Conservation (phyloP, 2,113 vertebrate species). For the Sinosuthora webbiana region DNA sequence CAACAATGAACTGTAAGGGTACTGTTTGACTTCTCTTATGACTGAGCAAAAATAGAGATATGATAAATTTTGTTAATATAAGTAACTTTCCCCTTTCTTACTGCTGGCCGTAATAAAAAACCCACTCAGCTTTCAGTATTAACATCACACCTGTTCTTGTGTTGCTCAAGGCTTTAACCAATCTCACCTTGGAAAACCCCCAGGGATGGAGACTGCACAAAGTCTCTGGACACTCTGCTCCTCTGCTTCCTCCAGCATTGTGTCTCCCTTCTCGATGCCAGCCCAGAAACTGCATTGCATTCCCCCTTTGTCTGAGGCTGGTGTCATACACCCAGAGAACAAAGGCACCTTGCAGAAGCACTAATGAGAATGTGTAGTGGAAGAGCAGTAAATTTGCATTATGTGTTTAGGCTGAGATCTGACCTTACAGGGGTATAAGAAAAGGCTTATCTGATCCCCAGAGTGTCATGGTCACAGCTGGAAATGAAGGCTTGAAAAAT, state of each 20-base stretch:
- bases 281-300: not conserved
- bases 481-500: constrained; percentile 65
- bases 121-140: not conserved
- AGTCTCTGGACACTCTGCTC: not conserved
- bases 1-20: not conserved
- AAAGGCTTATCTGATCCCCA: constrained; percentile 29
- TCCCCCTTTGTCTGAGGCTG: not conserved
- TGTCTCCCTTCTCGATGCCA: not conserved
- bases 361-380: not conserved
- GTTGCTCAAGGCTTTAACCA: not conserved
- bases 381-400: constrained; percentile 38
- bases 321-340: not conserved
- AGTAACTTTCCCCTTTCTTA: not conserved
- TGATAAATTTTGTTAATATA: not conserved
- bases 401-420: not conserved
- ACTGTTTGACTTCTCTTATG: not conserved
- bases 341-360: constrained; percentile 24
- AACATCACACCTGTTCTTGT: not conserved
- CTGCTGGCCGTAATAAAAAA: not conserved
- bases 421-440: constrained; percentile 18
- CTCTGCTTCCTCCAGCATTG: not conserved
- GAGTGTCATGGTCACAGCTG: constrained; percentile 55
- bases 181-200: not conserved
- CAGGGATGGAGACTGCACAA: not conserved
- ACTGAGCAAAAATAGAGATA: not conserved